A percentile compares a stretch with the other conserved stretches of the same genome.
These are phyloP conservation scores for Drosophila conformis DNA, from an alignment of 2,888 invertebrate species.

Conservation along the genomic window DNA sequence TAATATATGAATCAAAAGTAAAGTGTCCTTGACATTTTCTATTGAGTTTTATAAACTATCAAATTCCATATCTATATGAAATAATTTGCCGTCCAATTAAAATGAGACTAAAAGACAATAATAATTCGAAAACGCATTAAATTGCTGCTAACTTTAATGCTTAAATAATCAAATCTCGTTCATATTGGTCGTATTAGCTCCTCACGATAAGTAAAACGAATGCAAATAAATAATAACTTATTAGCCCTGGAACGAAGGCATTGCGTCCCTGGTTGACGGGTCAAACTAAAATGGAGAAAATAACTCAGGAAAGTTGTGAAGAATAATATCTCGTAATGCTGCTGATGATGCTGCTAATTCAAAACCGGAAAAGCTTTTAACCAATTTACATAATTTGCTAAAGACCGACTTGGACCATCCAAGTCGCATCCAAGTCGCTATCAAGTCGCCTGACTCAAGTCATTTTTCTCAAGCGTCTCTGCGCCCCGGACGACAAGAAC, in stretches of 20 bases:
- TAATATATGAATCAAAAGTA: background rate
- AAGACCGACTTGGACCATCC: constrained; percentile 45
- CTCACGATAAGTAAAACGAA: background rate
- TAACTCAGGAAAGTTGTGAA: constrained; percentile 53
- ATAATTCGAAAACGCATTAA: background rate
- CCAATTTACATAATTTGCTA: constrained; percentile 83
- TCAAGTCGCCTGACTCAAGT: constrained; percentile 39
- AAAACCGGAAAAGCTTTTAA: constrained; percentile 83
- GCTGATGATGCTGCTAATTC: constrained; percentile 80
- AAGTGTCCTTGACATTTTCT: background rate
- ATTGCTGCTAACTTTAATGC: background rate
- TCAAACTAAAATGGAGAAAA: constrained; percentile 45
- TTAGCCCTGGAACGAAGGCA: background rate
- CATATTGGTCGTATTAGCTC: background rate
- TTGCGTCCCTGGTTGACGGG: background rate
- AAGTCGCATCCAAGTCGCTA: constrained; percentile 19
- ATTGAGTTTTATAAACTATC: background rate
- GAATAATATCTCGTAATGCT: constrained; percentile 62
- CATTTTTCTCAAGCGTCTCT: constrained; percentile 46
- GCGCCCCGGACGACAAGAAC: constrained; percentile 15
- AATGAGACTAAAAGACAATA: background rate
- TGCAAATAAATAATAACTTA: background rate
- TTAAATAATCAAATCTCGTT: background rate
- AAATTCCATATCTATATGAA: background rate
- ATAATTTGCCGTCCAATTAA: background rate